These are phyloP conservation scores for Latrodectus elegans DNA, from an alignment of 2,888 invertebrate genomes.

Conservation along the genomic window DNA sequence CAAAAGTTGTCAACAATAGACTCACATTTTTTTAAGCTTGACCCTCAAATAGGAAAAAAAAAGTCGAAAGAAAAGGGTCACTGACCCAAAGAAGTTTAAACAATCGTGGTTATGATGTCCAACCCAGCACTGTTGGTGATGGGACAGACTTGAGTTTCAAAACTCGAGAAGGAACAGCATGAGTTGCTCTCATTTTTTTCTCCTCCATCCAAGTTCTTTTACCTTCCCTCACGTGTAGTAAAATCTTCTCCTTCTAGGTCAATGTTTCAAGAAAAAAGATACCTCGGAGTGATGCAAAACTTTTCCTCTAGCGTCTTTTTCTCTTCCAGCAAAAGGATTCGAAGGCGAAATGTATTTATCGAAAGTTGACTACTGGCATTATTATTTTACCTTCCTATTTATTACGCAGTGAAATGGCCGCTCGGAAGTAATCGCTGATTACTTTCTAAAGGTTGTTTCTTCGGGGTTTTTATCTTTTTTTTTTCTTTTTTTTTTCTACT, in stretches of 20 bases:
- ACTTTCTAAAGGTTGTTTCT: slow-evolving; percentile 35
- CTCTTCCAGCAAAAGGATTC: slow-evolving; percentile 1
- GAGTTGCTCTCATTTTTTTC: slow-evolving; percentile 45
- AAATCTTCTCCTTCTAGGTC: slow-evolving; percentile 56
- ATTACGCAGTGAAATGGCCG: slow-evolving; percentile 39
- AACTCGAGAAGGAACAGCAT: background rate
- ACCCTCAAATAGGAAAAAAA: slow-evolving; percentile 10
- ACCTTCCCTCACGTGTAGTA: slow-evolving; percentile 62
- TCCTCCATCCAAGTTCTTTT: slow-evolving; percentile 46
- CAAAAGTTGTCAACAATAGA: background rate
- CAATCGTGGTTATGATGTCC: slow-evolving; percentile 41
- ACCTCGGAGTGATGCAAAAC: slow-evolving; percentile 23
- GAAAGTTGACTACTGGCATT: slow-evolving; percentile 52
- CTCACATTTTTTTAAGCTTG: slow-evolving; percentile 2
- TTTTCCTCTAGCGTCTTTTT: slow-evolving; percentile 44
- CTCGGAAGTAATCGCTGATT: slow-evolving; percentile 56
- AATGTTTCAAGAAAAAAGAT: slow-evolving; percentile 57
- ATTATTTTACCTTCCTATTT: slow-evolving; percentile 32
- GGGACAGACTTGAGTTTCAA: slow-evolving; percentile 15
- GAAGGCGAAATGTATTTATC: slow-evolving; percentile 27
- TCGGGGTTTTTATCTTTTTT: background rate
- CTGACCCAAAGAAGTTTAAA: slow-evolving; percentile 49
- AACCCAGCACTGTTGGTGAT: slow-evolving; percentile 8
- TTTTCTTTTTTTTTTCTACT: too few species aligned
- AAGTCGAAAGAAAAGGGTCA: slow-evolving; percentile 24